phyloP scores from a whole-genome alignment of 1,140 invertebrate species.

The Aphaenogaster ashmeadi region DNA sequence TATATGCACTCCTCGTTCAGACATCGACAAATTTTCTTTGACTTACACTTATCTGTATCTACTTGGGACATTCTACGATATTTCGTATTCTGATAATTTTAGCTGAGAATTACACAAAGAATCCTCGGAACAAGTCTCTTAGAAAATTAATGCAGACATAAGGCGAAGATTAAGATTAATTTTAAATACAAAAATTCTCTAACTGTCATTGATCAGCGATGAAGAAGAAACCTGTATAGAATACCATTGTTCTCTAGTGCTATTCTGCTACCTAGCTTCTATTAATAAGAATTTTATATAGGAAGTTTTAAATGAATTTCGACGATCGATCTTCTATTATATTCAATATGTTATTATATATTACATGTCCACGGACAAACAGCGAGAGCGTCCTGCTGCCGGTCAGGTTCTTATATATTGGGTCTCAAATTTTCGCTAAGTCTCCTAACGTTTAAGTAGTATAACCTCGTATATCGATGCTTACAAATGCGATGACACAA shows the following conservation, averaged over 20 bases:
- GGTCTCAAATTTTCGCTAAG: no score
- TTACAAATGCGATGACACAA: no score
- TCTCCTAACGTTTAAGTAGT: no score
- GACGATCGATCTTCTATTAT: no score
- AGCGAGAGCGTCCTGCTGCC: no score
- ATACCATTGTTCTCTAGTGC: background rate
- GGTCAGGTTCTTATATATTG: no score
- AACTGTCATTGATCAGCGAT: background rate
- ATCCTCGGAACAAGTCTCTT: background rate
- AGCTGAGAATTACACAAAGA: background rate
- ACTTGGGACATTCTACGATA: background rate
- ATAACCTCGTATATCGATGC: no score
- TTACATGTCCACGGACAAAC: no score
- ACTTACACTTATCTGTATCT: background rate
- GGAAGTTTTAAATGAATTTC: no score
- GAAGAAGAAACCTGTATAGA: background rate
- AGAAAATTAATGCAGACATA: background rate
- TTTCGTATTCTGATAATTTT: background rate
- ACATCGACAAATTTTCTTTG: background rate
- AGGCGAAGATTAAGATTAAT: background rate
- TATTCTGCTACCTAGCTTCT: background rate
- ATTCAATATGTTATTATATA: no score
- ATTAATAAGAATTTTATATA: background rate
- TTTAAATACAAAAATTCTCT: background rate
- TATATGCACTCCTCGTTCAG: background rate